Percentiles rank a stretch among this genome's conserved stretches.
Conservation (phyloP, 2,888 invertebrate genomes). For the Balanococcus diminutus region DNA sequence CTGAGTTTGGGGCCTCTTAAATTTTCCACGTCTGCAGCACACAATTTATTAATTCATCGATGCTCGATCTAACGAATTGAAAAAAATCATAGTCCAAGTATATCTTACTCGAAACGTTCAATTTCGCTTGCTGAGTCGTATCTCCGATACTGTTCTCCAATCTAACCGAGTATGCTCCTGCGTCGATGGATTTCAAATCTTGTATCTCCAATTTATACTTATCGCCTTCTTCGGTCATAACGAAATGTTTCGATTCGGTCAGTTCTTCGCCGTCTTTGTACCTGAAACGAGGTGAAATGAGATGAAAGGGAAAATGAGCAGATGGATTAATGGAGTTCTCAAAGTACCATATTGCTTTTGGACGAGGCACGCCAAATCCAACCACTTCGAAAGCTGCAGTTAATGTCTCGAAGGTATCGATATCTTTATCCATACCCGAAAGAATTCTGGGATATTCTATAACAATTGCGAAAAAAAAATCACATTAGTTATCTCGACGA, state of each 20-base stretch:
- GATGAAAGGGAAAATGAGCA: not conserved
- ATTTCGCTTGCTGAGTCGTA: conserved; percentile 72
- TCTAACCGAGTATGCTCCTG: conserved; percentile 81
- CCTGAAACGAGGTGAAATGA: conserved; percentile 58
- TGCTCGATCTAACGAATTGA: too few relatives aligned
- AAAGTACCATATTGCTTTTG: conserved; percentile 73
- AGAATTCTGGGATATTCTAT: conserved; percentile 68
- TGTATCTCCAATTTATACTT: conserved; percentile 76
- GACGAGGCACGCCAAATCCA: conserved; percentile 78
- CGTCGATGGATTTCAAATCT: conserved; percentile 72
- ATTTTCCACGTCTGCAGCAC: conserved; percentile 71
- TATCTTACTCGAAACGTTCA: conserved; percentile 74
- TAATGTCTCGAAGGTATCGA: conserved; percentile 79
- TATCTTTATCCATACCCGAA: conserved; percentile 75
- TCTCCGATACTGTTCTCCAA: conserved; percentile 84
- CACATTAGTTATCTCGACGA: not conserved
- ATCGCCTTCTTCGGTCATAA: conserved; percentile 71
- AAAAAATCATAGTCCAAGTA: not conserved
- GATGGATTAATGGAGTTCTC: not conserved
- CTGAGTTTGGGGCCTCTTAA: conserved; percentile 78
- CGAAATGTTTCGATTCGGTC: conserved; percentile 68
- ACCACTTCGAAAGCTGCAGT: conserved; percentile 79
- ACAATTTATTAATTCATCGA: not conserved
- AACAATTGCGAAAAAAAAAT: not conserved
- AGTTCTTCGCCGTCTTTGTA: conserved; percentile 77